Evolutionary conservation across 37 sponge, comb jelly and placozoan genomes (phyloP), one percentile per base, ranked within the genome.

Genomic region (Ianthella basta): DNA sequence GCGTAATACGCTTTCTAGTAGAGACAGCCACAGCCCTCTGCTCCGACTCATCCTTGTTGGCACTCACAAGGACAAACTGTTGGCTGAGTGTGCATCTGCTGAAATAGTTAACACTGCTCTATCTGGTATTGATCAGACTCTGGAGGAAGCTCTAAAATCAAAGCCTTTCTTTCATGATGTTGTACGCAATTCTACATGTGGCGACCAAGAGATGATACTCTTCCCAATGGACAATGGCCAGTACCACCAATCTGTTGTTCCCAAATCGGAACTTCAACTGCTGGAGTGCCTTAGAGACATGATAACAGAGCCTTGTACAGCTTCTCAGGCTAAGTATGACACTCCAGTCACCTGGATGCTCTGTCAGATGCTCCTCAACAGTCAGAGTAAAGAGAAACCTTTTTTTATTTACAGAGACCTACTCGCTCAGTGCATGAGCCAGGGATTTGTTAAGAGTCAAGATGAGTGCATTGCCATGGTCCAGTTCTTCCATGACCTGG

Each of bases 401-500:
- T 69, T 69, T 30, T 30, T 10, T 35, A 1, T 30, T 18, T 69
- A 32, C 34, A 69, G 34, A 5, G 70, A 69, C 18, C 27, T 69
- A 27, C 70, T 69, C 32, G 6, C 70, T 34, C 34, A 27, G 29
- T 69, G 70, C 70, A 16, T 69, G 27, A n/a, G 34, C 4, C 27
- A 30, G 1, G 18, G 6, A 18, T 69, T 34, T 30, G 70, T 69
- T 1, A 69, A 69, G 6, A 6, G 1, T 1, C 34, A 32, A 15
- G 8, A 32, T 13, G 70, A 69, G 34, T 69, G 70, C 34, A 35
- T 35, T 32, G 70, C 70, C 70, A 69, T 69, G 70, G 70, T 69
- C 33, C 70, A 69, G 34, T 69, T 69, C 70, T 69, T 69, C 33
- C 70, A 69, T 35, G 34, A 32, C 34, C 33, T 69, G 70, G 70